Evolutionary conservation across 2,888 invertebrate species (phyloP).

Genomic region (Philonicus albiceps): DNA sequence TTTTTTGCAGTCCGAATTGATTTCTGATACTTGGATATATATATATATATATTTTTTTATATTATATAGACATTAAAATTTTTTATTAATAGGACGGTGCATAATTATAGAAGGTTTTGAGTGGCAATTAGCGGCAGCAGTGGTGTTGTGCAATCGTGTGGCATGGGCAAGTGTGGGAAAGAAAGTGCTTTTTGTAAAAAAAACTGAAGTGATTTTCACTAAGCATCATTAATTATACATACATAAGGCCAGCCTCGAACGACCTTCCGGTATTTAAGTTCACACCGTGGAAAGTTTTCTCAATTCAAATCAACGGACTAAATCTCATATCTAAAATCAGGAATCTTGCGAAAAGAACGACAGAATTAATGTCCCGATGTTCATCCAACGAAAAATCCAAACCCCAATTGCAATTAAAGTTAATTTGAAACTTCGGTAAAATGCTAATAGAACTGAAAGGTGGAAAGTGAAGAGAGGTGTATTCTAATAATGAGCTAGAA

Average conservation of each 20-base stretch:
- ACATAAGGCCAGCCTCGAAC: not conserved
- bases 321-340: not conserved
- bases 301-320: slow-evolving; percentile 5
- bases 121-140: not conserved
- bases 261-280: slow-evolving; percentile 12
- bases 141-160: not conserved
- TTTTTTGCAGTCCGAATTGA: not conserved
- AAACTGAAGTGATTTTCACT: not conserved
- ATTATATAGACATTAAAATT: not conserved
- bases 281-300: not conserved
- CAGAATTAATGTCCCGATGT: not conserved
- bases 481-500: not conserved
- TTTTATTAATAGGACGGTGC: not conserved
- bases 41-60: not conserved
- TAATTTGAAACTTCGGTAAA: not conserved
- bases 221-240: not conserved
- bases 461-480: slow-evolving; percentile 8
- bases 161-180: not conserved
- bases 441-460: slow-evolving; percentile 13
- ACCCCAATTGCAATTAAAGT: not conserved
- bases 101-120: not conserved
- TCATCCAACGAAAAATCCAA: not conserved
- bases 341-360: not conserved
- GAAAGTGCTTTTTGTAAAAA: not conserved
- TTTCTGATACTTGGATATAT: not conserved